Evolutionary conservation across 1,140 invertebrate genomes (phyloP), one percentile per base, ranked within the genome.

Genomic region (Eupeodes corollae): DNA sequence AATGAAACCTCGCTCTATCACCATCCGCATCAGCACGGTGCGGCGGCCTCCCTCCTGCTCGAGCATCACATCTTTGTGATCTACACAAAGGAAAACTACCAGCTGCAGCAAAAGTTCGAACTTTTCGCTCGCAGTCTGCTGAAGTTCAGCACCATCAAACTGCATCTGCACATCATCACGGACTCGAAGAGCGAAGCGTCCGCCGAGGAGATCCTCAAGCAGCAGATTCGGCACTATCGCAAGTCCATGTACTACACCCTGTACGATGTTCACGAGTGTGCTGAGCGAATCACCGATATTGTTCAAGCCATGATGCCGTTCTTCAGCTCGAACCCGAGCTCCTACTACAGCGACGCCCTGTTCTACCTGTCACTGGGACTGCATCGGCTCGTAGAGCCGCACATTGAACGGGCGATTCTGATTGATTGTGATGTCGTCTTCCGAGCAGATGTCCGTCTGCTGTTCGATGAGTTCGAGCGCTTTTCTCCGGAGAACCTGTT

Each of bases 341-440:
- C 83, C 1, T 90, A 91, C 58, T 91, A 89, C 58, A 86, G 83
- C 44, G 83, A 89, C 69, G 78, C 83, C 1, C 63, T 91, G 2
- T 91, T 91, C 61, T 91, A 86, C 60, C 58, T 91, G 3, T 91
- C 88, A 0, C 69, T 88, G 6, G 84, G 81, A 5, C 61, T 90
- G 13, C 80, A 89, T 66, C 71, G 76, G 55, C 77, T 90, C 39
- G 76, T 86, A 15, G 79, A 80, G 8, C 56, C 56, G 1, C 68
- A 73, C 44, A 73, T 83, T 46, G 69, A 76, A n/a, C 67, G 72
- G 47, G 77, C 83, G 10, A 77, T 88, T 38, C 75, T 91, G 66
- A 70, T 91, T 10, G 88, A 92, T 70, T 80, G 83, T 48, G 88
- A 91, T 71, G 78, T 84, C 16, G 80, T 83, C 67, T 83, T 91